phyloP scores from a whole-genome alignment of 2,797 vertebrate species.

The Cryptoprocta ferox region DNA sequence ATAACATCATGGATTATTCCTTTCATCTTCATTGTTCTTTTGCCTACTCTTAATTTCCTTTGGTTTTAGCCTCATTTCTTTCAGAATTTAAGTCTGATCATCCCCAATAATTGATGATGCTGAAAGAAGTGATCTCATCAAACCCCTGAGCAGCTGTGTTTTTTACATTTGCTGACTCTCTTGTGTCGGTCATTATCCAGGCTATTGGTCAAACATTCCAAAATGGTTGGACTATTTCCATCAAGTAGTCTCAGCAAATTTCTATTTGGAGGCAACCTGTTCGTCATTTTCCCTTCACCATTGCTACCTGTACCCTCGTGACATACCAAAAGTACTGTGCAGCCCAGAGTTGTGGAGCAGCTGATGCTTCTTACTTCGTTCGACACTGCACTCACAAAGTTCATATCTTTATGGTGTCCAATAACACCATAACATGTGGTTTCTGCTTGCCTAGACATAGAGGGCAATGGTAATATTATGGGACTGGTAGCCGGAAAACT shows the following conservation, averaged over 20 bases:
- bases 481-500: no score
- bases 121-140: slow-evolving; percentile 32
- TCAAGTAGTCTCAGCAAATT: background rate
- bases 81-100: slow-evolving; percentile 44
- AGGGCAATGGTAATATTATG: background rate
- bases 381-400: background rate
- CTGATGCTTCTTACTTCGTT: background rate
- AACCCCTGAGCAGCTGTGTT: background rate
- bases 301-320: background rate
- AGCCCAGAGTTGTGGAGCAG: background rate
- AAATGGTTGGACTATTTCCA: slow-evolving; percentile 14
- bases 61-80: slow-evolving; percentile 43
- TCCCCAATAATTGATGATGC: slow-evolving; percentile 31
- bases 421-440: background rate
- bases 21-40: background rate
- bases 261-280: background rate
- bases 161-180: slow-evolving; percentile 41
- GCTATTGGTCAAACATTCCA: slow-evolving; percentile 45
- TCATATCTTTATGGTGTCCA: background rate
- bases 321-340: background rate
- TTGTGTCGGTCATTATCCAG: slow-evolving; percentile 27
- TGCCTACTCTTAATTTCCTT: background rate
- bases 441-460: background rate
- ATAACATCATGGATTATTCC: background rate
- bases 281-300: background rate